phyloP scores from a whole-genome alignment of 2,888 invertebrate species.

The Clepsis dumicolana region DNA sequence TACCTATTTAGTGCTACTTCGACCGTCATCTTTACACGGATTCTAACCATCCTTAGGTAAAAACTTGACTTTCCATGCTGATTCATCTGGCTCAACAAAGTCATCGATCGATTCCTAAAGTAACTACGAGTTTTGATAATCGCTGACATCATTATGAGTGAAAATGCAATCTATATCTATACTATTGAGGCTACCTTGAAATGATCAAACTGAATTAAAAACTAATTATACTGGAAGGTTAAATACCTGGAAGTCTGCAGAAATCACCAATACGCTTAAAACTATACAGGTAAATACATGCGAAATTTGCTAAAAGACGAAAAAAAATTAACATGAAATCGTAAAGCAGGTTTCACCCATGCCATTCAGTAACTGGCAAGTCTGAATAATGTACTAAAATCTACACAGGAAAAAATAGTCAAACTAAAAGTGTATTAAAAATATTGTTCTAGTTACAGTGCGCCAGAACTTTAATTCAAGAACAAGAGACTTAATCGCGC shows the following conservation, averaged over 20 bases:
- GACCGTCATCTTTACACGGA: too few species aligned
- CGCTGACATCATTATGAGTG: constrained; percentile 24
- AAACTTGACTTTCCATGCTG: background rate
- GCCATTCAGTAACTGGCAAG: too few species aligned
- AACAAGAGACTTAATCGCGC: too few species aligned
- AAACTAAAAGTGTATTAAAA: too few species aligned
- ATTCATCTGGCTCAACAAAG: background rate
- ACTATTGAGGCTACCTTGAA: constrained; percentile 10
- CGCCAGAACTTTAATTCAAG: too few species aligned
- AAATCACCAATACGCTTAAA: constrained; percentile 5
- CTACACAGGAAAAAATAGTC: too few species aligned
- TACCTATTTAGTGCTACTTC: too few species aligned
- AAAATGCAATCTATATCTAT: constrained; percentile 34
- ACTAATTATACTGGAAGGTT: background rate
- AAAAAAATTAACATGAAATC: background rate
- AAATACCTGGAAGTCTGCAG: constrained; percentile 15
- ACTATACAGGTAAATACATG: background rate
- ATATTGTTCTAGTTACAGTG: too few species aligned
- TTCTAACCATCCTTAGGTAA: background rate
- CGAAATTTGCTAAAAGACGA: background rate
- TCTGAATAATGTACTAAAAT: too few species aligned
- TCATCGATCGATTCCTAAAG: background rate
- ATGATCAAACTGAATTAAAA: background rate
- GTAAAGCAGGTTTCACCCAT: too few species aligned
- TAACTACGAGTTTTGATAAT: background rate